phyloP scores from a whole-genome alignment of 2,113 vertebrate species.

The Rousettus leschenaultii region DNA sequence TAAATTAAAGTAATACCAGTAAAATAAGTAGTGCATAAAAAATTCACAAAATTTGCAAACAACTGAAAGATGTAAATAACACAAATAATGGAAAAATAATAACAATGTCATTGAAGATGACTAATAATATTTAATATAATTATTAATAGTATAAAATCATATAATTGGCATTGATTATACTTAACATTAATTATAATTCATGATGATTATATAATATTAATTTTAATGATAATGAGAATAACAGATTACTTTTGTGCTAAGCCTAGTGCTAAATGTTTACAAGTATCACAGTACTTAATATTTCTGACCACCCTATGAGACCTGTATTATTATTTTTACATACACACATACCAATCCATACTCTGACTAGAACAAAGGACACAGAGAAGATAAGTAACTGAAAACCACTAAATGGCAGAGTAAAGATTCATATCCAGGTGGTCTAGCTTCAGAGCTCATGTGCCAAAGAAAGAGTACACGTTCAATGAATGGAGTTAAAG shows the following conservation, averaged over 20 bases:
- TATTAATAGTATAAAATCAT: background rate
- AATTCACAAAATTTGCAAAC: background rate
- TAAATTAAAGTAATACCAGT: background rate
- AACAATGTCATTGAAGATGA: background rate
- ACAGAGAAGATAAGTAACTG: background rate
- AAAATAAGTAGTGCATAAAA: background rate
- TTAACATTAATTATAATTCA: background rate
- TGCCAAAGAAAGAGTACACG: background rate
- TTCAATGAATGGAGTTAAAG: background rate
- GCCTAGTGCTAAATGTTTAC: background rate
- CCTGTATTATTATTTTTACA: background rate
- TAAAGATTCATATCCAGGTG: background rate
- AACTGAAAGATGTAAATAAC: background rate
- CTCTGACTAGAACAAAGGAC: background rate
- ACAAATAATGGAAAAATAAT: no score
- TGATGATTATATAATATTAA: background rate
- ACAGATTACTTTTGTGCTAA: background rate
- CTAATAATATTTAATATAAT: background rate
- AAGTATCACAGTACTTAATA: background rate
- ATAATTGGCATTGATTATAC: background rate
- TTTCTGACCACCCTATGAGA: background rate
- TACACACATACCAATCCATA: accelerated
- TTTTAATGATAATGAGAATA: background rate
- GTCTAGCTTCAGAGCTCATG: background rate
- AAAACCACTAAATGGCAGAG: background rate